Evolutionary conservation across 2,888 invertebrate genomes (phyloP).

Genomic region (Phragmatobia fuliginosa): DNA sequence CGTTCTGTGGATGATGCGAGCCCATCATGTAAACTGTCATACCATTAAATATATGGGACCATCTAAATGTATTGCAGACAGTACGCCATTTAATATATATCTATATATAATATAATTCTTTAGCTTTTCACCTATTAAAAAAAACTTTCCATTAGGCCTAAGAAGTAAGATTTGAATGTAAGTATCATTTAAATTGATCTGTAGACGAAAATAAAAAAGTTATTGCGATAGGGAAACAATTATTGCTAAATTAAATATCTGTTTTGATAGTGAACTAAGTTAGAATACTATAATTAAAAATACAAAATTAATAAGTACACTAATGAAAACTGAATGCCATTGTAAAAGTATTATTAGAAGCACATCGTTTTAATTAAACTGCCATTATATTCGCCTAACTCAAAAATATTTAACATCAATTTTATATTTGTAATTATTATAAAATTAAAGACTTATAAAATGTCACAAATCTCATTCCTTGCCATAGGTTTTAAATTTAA

Average conservation of each 20-base stretch:
- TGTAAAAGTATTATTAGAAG: conserved; percentile 7
- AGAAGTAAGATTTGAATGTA: background rate
- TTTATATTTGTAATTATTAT: conserved; percentile 17
- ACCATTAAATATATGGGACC: background rate
- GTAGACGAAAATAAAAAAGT: background rate
- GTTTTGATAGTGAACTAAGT: background rate
- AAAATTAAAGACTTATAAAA: conserved; percentile 16
- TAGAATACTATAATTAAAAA: conserved; percentile 4
- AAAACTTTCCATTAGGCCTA: background rate
- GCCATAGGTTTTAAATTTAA: conserved; percentile 50
- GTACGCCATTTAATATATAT: background rate
- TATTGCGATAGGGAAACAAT: background rate
- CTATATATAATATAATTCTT: background rate
- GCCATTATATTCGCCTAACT: conserved; percentile 19
- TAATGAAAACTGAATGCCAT: conserved; percentile 8
- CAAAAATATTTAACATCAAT: conserved; percentile 37
- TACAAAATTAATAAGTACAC: conserved; percentile 5
- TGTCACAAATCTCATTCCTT: conserved; percentile 49
- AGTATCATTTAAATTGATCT: background rate
- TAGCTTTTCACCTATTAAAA: background rate
- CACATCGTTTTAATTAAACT: conserved; percentile 27
- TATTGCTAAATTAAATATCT: background rate
- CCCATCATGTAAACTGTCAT: background rate
- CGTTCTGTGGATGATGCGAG: background rate
- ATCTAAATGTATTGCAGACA: background rate